These are phyloP conservation scores for Sitta europaea DNA, from an alignment of 2,113 vertebrate genomes.

Conservation along the genomic window DNA sequence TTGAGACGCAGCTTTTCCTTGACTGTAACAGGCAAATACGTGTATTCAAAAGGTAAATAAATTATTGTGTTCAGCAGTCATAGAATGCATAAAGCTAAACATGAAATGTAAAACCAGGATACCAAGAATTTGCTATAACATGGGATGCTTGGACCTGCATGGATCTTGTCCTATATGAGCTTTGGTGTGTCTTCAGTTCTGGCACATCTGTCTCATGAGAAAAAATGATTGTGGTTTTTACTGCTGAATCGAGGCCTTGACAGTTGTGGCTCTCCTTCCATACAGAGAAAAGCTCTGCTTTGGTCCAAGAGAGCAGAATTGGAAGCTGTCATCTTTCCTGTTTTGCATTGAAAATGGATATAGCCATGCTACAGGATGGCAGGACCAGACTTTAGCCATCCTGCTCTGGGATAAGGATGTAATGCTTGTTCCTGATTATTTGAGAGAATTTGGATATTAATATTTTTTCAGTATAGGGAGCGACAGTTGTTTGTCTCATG, in stretches of 20 bases:
- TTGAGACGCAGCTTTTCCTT: neutral
- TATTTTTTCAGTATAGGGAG: neutral
- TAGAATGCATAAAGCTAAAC: neutral
- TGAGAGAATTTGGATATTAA: neutral
- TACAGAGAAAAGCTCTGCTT: neutral
- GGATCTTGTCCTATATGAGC: neutral
- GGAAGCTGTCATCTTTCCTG: neutral
- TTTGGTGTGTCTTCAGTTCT: neutral
- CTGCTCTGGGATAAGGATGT: neutral
- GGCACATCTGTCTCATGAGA: neutral
- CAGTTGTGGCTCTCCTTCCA: neutral
- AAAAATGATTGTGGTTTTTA: neutral
- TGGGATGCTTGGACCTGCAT: neutral
- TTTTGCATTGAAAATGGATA: neutral
- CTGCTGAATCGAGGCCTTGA: neutral
- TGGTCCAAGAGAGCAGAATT: neutral
- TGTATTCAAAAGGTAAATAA: neutral
- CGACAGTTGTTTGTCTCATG: neutral
- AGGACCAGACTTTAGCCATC: neutral
- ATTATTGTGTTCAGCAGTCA: neutral
- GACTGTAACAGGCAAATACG: neutral
- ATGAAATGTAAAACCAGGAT: neutral
- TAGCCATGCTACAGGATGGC: neutral
- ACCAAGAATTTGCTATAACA: neutral
- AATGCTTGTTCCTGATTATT: neutral